Base-by-base conservation (phyloP, 2,113 vertebrate genomes). In the Pomatorhinus ruficollis region DNA sequence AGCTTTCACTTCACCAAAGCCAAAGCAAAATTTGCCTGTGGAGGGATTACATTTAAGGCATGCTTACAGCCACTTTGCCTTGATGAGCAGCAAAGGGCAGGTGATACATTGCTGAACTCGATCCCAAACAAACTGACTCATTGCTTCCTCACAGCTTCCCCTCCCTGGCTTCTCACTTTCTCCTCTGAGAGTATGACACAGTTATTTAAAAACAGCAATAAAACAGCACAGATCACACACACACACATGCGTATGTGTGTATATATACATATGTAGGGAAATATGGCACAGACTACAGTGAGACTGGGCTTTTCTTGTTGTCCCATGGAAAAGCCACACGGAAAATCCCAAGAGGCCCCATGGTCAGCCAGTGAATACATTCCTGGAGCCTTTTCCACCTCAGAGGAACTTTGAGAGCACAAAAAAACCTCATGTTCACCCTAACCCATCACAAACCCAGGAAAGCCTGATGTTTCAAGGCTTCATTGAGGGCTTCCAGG, bases 171-270 rank as follows among this genome's bases (percentile, higher is more conserved):
- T 89, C 86, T 86, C 75, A 42, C 63, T 81, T 90, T 60, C 75
- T 65, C 66, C 77, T 91, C 81, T 39, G 9, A 0, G 2, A 78
- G 83, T 42, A 61, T 1, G 12, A 74, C 57, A 76, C 5, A 33
- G 45, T 87, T 47, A 69, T 54, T 93, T 90, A 56, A 89, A 87
- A 89, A 93, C 3, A 37, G 90, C 82, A 95, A 31, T 40, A 59
- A 89, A 65, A 53, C 61, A 82, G 77, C 57, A 64, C 56, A 72
- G 77, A 44, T 87, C 65, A 79, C 78, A 87, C 15, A 71, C 50
- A 39, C n/a, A n/a, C 22, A 64, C n/a, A 40, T 0, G 76, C 37
- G 24, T 2, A 2, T 5, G 2, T 57, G 59, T 52, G 37, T 52
- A 37, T 37, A 59, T 45, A 77, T 35, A 56, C 60, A 44, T 61